A percentile compares a stretch with the other conserved stretches of the same genome.
phyloP scores from a whole-genome alignment of 2,113 vertebrate species.

The Macroglossus sobrinus region DNA sequence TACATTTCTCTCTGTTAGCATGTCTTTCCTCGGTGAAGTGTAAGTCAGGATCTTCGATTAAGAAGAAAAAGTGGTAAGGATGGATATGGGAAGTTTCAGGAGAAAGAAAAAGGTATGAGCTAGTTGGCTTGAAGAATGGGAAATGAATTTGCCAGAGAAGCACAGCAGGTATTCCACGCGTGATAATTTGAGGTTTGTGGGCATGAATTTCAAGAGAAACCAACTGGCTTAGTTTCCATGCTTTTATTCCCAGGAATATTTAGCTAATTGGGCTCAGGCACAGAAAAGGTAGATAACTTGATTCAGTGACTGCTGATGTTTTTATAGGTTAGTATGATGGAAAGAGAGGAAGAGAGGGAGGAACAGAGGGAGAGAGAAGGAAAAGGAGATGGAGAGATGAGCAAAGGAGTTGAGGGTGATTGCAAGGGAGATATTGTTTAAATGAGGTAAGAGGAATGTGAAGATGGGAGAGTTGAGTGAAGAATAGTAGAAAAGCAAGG shows the following conservation, averaged over 20 bases:
- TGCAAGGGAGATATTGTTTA: not conserved
- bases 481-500: not conserved
- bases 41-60: not conserved
- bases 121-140: not conserved
- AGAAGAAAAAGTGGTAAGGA: not conserved
- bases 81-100: not conserved
- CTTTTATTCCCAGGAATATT: not conserved
- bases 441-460: not conserved
- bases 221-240: not conserved
- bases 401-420: not conserved
- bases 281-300: not conserved
- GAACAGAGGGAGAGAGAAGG: no score
- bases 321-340: not conserved
- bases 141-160: not conserved
- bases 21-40: not conserved
- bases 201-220: not conserved
- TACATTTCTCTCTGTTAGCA: not conserved
- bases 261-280: not conserved
- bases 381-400: not conserved
- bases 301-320: not conserved
- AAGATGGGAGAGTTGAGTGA: not conserved
- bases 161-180: not conserved
- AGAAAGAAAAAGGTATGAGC: not conserved
- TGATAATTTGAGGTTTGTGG: not conserved
- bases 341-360: not conserved